Evolutionary conservation across 2,113 vertebrate species (phyloP).

Genomic region (Ranitomeya variabilis): DNA sequence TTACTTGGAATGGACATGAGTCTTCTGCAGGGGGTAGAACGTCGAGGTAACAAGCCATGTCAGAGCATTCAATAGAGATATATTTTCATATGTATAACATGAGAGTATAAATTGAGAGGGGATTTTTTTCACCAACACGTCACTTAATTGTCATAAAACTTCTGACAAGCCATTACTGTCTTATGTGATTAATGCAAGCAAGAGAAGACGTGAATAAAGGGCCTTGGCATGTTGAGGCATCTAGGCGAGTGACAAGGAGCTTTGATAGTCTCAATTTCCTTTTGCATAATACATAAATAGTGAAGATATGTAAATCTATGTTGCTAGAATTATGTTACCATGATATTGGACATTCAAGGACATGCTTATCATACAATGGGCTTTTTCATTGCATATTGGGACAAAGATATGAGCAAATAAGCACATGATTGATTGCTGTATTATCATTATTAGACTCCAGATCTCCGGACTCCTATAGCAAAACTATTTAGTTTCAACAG

Average conservation of each 20-base stretch:
- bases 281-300: slow-evolving; percentile 5
- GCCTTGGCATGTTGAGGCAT: slow-evolving; percentile 27
- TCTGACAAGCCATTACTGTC: slow-evolving; percentile 25
- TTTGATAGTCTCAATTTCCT: neutral
- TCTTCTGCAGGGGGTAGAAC: neutral
- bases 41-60: neutral
- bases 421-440: neutral
- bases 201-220: slow-evolving; percentile 12
- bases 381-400: neutral
- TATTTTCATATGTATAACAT: slow-evolving; percentile 5
- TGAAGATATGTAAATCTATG: slow-evolving; percentile 18
- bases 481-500: neutral
- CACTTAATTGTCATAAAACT: slow-evolving; percentile 8
- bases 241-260: slow-evolving; percentile 22
- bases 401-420: neutral
- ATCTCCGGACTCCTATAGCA: neutral
- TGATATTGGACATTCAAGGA: slow-evolving; percentile 6
- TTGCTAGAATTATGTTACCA: neutral
- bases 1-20: neutral
- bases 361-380: neutral
- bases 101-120: slow-evolving; percentile 5
- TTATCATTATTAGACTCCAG: neutral
- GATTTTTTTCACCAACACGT: neutral
- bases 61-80: neutral
- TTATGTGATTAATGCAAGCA: slow-evolving; percentile 30